Percentiles rank a stretch among this genome's conserved stretches.
These are phyloP conservation scores for Meiosimyza platycephala DNA, from an alignment of 2,888 invertebrate species.

Conservation along the genomic window DNA sequence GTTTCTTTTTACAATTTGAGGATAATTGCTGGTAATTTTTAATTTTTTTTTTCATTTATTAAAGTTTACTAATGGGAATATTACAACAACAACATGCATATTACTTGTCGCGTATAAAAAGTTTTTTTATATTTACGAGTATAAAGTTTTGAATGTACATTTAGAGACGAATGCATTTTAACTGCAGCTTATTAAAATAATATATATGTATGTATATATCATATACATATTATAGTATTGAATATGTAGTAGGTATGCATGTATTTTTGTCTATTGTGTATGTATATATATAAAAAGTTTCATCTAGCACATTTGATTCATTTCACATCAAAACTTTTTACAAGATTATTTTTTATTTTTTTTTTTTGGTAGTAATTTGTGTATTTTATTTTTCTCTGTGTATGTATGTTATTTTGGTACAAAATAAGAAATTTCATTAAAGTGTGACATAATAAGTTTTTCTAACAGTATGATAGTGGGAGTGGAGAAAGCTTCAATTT, in stretches of 20 bases:
- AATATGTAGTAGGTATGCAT: slow-evolving; percentile 35
- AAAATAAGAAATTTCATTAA: no score
- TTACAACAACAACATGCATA: not conserved
- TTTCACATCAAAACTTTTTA: slow-evolving; percentile 42
- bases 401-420: not conserved
- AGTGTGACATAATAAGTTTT: no score
- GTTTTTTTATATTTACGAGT: no score
- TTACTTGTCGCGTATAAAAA: no score
- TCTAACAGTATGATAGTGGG: no score
- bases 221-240: not conserved
- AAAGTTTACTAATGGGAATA: slow-evolving; percentile 30
- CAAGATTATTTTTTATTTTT: slow-evolving; percentile 23
- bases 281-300: slow-evolving; percentile 11
- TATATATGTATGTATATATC: slow-evolving; percentile 3
- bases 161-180: not conserved
- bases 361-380: slow-evolving; percentile 9
- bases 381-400: not conserved
- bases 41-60: slow-evolving; percentile 28
- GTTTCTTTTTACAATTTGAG: slow-evolving; percentile 26
- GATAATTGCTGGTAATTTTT: slow-evolving; percentile 41
- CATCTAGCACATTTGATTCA: slow-evolving; percentile 50
- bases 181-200: not conserved
- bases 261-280: slow-evolving; percentile 34
- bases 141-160: no score
- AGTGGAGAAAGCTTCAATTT: no score